Conservation (phyloP, 2,113 vertebrate species). For the Spilogale gracilis region DNA sequence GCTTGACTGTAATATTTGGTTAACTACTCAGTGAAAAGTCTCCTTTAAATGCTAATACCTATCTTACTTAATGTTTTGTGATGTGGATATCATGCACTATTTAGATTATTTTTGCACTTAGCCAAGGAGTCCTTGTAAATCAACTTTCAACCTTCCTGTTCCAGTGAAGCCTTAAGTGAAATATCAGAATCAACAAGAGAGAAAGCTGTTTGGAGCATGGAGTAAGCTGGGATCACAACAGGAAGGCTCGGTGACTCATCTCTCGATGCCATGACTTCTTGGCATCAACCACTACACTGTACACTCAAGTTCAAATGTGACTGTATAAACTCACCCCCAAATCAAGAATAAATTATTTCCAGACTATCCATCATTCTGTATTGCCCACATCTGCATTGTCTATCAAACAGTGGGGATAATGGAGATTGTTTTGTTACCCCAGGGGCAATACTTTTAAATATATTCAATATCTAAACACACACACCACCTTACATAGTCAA, state of each 20-base stretch:
- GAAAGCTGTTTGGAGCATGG: not conserved
- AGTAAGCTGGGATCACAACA: not conserved
- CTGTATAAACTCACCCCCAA: slow-evolving; percentile 3
- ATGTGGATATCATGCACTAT: not conserved
- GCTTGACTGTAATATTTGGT: not conserved
- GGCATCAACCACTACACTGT: not conserved
- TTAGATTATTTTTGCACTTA: not conserved
- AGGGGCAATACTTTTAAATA: not conserved
- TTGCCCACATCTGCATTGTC: not conserved
- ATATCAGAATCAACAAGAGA: not conserved
- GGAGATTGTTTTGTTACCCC: not conserved
- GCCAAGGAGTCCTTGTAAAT: not conserved
- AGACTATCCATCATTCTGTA: not conserved
- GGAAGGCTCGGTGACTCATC: not conserved
- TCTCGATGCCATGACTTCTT: not conserved
- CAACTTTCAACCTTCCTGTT: not conserved
- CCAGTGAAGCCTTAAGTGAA: slow-evolving; percentile 1
- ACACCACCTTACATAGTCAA: not conserved
- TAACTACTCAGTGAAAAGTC: not conserved
- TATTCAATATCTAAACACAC: not conserved
- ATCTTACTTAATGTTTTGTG: not conserved
- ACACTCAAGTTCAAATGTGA: slow-evolving; percentile 1
- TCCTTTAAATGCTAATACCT: not conserved
- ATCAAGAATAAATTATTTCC: slow-evolving; percentile 43
- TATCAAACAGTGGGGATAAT: not conserved